Conservation (phyloP, 1,140 invertebrate species). For the Chironomus striatipennis region DNA sequence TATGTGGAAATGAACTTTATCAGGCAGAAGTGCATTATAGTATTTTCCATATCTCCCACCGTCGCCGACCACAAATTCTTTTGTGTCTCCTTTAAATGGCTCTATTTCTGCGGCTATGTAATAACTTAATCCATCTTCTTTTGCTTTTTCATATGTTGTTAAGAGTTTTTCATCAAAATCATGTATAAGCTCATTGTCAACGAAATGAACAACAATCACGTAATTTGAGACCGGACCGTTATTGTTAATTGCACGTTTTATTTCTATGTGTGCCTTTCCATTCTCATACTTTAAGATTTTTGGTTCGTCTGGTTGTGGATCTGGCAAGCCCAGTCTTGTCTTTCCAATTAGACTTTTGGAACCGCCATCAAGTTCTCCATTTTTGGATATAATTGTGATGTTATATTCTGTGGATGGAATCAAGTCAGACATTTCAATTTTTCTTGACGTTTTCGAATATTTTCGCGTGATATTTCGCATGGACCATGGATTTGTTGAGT, state of each 20-base stretch:
- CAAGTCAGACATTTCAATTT: constrained; percentile 49
- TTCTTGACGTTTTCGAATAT: constrained; percentile 42
- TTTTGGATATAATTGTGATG: constrained; percentile 56
- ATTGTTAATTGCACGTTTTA: constrained; percentile 54
- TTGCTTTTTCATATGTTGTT: constrained; percentile 51
- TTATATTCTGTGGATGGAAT: constrained; percentile 64
- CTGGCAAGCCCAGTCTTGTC: constrained; percentile 61
- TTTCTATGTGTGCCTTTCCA: constrained; percentile 50
- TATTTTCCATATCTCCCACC: constrained; percentile 62
- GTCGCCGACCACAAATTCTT: constrained; percentile 69
- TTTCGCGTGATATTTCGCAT: constrained; percentile 40
- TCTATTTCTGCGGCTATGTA: constrained; percentile 73
- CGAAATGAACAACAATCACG: constrained; percentile 52
- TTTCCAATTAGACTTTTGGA: constrained; percentile 45
- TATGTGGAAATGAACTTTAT: constrained; percentile 55
- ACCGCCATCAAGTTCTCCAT: constrained; percentile 50
- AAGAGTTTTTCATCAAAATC: constrained; percentile 44
- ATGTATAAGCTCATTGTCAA: constrained; percentile 50
- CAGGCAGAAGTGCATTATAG: constrained; percentile 66
- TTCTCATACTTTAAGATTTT: constrained; percentile 49
- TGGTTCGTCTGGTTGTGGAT: constrained; percentile 52
- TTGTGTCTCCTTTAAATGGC: constrained; percentile 44
- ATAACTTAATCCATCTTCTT: constrained; percentile 53
- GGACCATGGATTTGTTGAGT: constrained; percentile 34
- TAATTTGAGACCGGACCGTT: constrained; percentile 66